These are phyloP conservation scores for Rhynchonycteris naso DNA, from an alignment of 2,797 vertebrate genomes.

Conservation along the genomic window DNA sequence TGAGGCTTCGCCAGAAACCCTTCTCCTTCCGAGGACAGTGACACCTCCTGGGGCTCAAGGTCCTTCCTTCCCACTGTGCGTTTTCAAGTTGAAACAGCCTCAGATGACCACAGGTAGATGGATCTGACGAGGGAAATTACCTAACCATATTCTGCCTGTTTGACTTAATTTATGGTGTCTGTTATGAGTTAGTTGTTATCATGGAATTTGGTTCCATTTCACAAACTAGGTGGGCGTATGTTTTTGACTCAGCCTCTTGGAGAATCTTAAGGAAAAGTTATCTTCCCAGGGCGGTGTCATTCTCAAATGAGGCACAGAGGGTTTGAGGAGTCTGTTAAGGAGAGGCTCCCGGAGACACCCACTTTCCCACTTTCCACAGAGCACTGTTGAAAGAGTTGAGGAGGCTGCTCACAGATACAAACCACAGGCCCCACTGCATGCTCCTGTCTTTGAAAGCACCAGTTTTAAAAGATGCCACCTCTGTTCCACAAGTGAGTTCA, in stretches of 20 bases:
- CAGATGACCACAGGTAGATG: background rate
- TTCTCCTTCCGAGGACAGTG: background rate
- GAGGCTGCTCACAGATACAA: background rate
- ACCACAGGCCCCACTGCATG: background rate
- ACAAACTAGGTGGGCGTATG: constrained; percentile 61
- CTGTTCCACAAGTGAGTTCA: constrained; percentile 38
- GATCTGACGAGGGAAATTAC: background rate
- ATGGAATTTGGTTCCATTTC: constrained; percentile 65
- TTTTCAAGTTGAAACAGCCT: constrained; percentile 13
- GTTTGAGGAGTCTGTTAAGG: background rate
- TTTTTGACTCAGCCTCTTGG: constrained; percentile 55
- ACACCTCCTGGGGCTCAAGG: background rate
- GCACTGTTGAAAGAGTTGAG: background rate
- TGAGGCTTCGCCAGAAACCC: background rate
- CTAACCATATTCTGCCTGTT: constrained; percentile 24
- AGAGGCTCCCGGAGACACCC: background rate
- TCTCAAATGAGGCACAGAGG: constrained; percentile 7
- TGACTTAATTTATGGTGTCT: constrained; percentile 64
- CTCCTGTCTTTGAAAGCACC: background rate
- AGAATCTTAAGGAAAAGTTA: constrained; percentile 48
- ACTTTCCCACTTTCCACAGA: constrained; percentile 39
- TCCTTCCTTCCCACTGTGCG: background rate
- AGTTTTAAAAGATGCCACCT: constrained; percentile 24
- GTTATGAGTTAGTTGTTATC: constrained; percentile 69
- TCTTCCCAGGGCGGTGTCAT: constrained; percentile 51